These are phyloP conservation scores for Nannospalax galili DNA, from an alignment of 2,113 vertebrate genomes.

Conservation along the genomic window DNA sequence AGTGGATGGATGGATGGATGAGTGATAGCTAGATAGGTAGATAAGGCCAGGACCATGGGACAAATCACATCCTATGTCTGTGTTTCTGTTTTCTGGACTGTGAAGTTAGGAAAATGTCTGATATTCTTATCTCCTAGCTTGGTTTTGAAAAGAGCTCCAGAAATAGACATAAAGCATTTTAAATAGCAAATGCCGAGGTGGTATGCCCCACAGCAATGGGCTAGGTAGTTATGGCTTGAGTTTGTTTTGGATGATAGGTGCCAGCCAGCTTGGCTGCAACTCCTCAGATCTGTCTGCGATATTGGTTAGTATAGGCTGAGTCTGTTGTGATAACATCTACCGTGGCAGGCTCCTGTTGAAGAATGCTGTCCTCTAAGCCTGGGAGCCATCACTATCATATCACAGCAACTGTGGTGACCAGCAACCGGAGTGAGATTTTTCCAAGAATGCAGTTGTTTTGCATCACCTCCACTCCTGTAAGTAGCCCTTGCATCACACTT, in stretches of 20 bases:
- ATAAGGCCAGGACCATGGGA: neutral
- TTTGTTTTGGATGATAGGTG: neutral
- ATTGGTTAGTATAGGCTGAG: neutral
- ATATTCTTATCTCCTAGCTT: neutral
- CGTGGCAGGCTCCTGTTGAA: neutral
- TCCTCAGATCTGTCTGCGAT: neutral
- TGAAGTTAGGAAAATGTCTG: neutral
- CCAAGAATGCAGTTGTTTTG: neutral
- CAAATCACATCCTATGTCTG: neutral
- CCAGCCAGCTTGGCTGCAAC: rapidly evolving
- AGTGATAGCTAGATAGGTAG: no score
- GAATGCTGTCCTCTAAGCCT: neutral
- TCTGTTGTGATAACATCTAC: neutral
- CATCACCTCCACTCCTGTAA: neutral
- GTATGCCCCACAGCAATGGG: neutral
- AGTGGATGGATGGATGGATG: no score
- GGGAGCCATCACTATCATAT: neutral
- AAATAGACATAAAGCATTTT: constrained; percentile 32
- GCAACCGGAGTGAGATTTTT: neutral
- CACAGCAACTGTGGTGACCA: neutral
- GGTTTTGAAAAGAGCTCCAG: constrained; percentile 19
- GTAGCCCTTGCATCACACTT: neutral
- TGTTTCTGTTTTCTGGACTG: neutral
- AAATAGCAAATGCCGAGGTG: neutral
- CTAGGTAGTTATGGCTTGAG: neutral